Percentiles rank a stretch among this genome's conserved stretches.
These are phyloP conservation scores for Olivierus martensii DNA, from an alignment of 1,140 invertebrate species.

Conservation along the genomic window DNA sequence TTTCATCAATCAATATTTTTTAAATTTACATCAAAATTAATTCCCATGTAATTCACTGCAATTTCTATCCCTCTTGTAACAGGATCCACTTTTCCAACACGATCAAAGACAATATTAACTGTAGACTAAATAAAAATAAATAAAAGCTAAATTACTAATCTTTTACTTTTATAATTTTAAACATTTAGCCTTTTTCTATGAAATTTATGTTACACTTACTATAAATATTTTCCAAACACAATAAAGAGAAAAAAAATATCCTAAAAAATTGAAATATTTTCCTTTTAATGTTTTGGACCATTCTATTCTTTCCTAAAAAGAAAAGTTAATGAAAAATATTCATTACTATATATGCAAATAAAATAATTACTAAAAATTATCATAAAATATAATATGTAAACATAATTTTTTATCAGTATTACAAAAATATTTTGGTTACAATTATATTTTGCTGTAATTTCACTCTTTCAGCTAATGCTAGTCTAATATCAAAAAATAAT, in stretches of 20 bases:
- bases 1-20: no score
- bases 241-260: slow-evolving; percentile 97
- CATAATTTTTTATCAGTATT: no score
- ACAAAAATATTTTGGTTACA: no score
- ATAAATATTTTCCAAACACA: slow-evolving; percentile 99
- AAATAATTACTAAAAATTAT: no score
- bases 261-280: slow-evolving; percentile 97
- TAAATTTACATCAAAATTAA: slow-evolving; percentile 76
- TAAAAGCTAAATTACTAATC: no score
- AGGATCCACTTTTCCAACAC: slow-evolving; percentile 96
- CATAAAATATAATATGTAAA: no score
- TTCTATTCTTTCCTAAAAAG: slow-evolving; percentile 58
- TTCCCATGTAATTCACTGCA: slow-evolving; percentile 90
- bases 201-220: slow-evolving; percentile 42
- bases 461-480: no score
- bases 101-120: slow-evolving; percentile 97
- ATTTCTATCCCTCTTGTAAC: slow-evolving; percentile 95
- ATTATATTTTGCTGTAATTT: no score
- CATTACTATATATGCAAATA: no score
- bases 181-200: neutral
- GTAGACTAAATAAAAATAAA: slow-evolving; percentile 53
- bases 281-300: slow-evolving; percentile 96
- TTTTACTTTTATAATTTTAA: no score
- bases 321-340: no score
- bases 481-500: no score